Conservation (phyloP, 2,797 vertebrate genomes). For the Siniperca scherzeri region DNA sequence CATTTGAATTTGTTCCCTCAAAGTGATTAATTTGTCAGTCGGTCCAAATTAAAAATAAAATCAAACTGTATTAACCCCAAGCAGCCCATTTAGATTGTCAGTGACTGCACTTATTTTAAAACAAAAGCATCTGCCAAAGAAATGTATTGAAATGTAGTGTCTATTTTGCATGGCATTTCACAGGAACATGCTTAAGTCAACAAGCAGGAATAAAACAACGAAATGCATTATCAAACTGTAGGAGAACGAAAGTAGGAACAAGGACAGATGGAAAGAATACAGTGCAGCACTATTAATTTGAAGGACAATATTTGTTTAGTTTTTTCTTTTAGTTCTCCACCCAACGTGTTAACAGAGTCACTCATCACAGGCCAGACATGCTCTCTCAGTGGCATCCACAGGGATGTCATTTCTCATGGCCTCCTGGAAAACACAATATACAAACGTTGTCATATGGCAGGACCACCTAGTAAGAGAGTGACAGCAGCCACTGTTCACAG, state of each 20-base stretch:
- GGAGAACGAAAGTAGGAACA: too few species aligned
- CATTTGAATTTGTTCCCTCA: not conserved
- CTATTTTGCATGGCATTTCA: not conserved
- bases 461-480: conserved; percentile 70
- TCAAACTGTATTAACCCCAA: not conserved
- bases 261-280: not conserved
- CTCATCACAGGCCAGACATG: conserved; percentile 58
- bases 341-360: conserved; percentile 56
- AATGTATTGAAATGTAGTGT: not conserved
- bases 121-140: not conserved
- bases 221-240: not conserved
- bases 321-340: conserved; percentile 1
- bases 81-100: not conserved
- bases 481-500: conserved; percentile 59
- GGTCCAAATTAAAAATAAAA: not conserved
- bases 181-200: not conserved
- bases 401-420: conserved; percentile 75
- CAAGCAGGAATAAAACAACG: not conserved
- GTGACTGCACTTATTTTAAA: not conserved
- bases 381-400: conserved; percentile 47
- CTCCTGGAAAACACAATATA: conserved; percentile 80
- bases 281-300: not conserved
- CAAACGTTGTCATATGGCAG: conserved; percentile 61
- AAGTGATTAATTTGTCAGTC: not conserved
- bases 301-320: not conserved